Evolutionary conservation across 2,113 vertebrate species (phyloP).

Genomic region (Cyprinus carpio): DNA sequence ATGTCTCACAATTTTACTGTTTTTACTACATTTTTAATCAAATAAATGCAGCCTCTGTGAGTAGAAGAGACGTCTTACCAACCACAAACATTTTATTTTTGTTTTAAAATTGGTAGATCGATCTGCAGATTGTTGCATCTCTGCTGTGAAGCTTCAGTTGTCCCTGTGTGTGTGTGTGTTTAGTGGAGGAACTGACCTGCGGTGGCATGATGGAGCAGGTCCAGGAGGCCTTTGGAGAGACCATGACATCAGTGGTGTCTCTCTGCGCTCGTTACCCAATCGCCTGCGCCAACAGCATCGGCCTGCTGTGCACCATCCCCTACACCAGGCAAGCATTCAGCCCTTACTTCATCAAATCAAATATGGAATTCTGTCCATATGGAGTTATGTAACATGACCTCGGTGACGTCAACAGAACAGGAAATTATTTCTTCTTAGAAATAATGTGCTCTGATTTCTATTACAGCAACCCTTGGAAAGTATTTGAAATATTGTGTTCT

Average conservation of each 20-base stretch:
- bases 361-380: too few species aligned
- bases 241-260: conserved; percentile 97
- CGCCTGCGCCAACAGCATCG: conserved; percentile 96
- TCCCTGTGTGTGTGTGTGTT: conserved; percentile 56
- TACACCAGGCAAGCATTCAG: conserved; percentile 84
- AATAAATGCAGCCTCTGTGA: too few species aligned
- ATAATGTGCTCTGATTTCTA: neutral
- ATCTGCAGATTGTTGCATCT: neutral
- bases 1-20: too few species aligned
- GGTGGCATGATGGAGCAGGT: conserved; percentile 98
- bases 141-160: neutral
- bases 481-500: neutral
- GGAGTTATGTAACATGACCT: too few species aligned
- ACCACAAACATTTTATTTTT: neutral
- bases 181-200: conserved; percentile 94
- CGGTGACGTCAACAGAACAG: too few species aligned
- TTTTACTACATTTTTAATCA: too few species aligned
- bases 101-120: neutral
- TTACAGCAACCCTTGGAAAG: neutral
- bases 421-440: too few species aligned
- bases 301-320: conserved; percentile 94
- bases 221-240: conserved; percentile 97
- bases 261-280: conserved; percentile 96
- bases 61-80: too few species aligned
- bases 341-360: neutral